A percentile compares a stretch with the other conserved stretches of the same genome.
phyloP scores from a whole-genome alignment of 2,797 vertebrate species.

The Anas capensis region DNA sequence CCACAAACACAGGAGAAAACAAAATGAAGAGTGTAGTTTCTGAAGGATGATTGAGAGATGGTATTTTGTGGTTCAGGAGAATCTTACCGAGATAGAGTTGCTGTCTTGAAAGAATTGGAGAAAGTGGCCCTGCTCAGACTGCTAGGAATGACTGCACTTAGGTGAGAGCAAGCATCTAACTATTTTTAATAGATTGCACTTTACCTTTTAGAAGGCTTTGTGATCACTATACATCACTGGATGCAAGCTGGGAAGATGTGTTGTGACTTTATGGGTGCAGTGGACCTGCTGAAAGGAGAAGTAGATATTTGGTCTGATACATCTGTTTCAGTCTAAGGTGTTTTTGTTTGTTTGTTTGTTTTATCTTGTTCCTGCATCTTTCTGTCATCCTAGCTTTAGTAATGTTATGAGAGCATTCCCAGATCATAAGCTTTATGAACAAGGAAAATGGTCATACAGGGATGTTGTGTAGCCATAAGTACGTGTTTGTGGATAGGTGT shows the following conservation, averaged over 20 bases:
- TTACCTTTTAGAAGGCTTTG: neutral
- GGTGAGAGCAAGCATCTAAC: neutral
- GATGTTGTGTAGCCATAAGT: fast-evolving
- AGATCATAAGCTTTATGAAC: neutral
- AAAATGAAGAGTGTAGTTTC: neutral
- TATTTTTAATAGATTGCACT: neutral
- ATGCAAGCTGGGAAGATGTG: neutral
- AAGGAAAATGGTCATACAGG: neutral
- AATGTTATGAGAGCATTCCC: neutral
- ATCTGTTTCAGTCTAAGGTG: neutral
- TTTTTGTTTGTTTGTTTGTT: too few relatives aligned
- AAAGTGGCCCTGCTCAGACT: neutral
- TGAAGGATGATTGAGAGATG: neutral
- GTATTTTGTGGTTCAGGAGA: neutral
- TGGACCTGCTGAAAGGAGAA: neutral
- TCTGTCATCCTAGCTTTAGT: neutral
- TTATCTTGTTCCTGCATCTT: neutral
- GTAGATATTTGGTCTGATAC: neutral
- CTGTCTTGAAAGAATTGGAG: neutral
- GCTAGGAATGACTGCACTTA: neutral
- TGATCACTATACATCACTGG: neutral
- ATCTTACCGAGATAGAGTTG: neutral
- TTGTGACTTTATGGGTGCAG: neutral
- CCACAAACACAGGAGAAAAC: neutral
- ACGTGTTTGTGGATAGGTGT: neutral